Percentiles rank a stretch among this genome's conserved stretches.
phyloP scores from a whole-genome alignment of 2,113 vertebrate genomes.

The Marcusenius ussheri region DNA sequence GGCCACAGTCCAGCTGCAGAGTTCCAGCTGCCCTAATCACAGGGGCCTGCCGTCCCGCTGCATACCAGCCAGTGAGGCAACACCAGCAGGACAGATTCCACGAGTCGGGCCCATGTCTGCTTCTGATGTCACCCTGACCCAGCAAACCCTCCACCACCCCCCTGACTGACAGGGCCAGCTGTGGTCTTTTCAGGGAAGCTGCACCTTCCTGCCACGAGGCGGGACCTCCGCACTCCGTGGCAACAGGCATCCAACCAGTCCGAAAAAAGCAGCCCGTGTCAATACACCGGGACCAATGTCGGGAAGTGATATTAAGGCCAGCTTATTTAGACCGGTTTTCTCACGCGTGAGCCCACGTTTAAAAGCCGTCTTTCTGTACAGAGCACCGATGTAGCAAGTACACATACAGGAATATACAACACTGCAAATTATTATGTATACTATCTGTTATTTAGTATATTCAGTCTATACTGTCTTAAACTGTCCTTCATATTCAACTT shows the following conservation, averaged over 20 bases:
- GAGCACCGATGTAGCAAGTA: neutral
- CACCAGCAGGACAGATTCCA: slow-evolving; percentile 32
- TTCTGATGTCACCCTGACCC: slow-evolving; percentile 49
- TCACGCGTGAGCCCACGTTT: neutral
- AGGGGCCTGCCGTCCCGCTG: slow-evolving; percentile 36
- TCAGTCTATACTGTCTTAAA: neutral
- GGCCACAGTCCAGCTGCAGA: neutral
- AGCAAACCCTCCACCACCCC: slow-evolving; percentile 27
- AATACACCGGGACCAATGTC: neutral
- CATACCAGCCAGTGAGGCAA: slow-evolving; percentile 50
- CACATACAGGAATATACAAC: neutral
- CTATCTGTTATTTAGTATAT: neutral
- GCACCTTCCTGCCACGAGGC: slow-evolving; percentile 49
- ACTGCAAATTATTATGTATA: neutral
- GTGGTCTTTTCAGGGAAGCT: slow-evolving; percentile 56
- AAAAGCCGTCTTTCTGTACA: neutral
- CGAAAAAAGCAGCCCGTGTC: slow-evolving; percentile 59
- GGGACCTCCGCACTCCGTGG: slow-evolving; percentile 42
- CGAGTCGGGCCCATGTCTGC: neutral
- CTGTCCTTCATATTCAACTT: neutral
- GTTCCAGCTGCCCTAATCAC: slow-evolving; percentile 8
- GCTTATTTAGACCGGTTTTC: neutral
- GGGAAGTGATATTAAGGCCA: neutral
- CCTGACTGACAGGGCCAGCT: slow-evolving; percentile 65
- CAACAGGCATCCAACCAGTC: slow-evolving; percentile 64